A percentile compares a stretch with the other conserved stretches of the same genome.
Conservation (phyloP, 2,113 vertebrate species). For the Lophura nycthemera region DNA sequence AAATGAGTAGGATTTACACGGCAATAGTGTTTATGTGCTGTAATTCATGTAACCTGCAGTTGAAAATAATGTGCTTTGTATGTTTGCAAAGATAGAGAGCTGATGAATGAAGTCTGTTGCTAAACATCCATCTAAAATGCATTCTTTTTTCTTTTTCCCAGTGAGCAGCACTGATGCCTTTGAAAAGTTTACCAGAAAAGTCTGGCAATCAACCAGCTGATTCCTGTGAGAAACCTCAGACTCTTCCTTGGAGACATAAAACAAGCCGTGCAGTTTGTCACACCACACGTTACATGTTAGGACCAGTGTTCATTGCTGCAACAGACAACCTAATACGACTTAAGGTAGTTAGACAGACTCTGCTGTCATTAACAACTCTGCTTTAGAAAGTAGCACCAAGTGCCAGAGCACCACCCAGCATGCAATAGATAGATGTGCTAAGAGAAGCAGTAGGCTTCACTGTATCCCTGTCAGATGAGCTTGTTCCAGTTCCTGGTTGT, state of each 20-base stretch:
- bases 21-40: neutral
- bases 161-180: neutral
- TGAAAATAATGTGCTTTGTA: neutral
- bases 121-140: slow-evolving; percentile 11
- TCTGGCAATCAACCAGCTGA: slow-evolving; percentile 25
- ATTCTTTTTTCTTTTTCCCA: neutral
- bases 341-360: neutral
- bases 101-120: neutral
- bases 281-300: neutral
- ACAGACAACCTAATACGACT: neutral
- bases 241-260: slow-evolving; percentile 9
- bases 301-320: neutral
- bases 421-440: neutral
- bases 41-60: neutral
- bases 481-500: neutral
- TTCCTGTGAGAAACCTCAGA: slow-evolving; percentile 39
- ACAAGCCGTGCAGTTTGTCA: slow-evolving; percentile 1
- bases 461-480: neutral
- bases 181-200: slow-evolving; percentile 3
- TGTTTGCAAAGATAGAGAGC: neutral
- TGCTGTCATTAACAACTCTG: slow-evolving; percentile 27
- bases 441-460: neutral
- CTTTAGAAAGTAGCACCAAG: slow-evolving; percentile 27
- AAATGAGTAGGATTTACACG: neutral
- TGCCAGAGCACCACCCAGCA: neutral